Evolutionary conservation across 2,797 vertebrate genomes (phyloP).

Genomic region (Morus bassanus): DNA sequence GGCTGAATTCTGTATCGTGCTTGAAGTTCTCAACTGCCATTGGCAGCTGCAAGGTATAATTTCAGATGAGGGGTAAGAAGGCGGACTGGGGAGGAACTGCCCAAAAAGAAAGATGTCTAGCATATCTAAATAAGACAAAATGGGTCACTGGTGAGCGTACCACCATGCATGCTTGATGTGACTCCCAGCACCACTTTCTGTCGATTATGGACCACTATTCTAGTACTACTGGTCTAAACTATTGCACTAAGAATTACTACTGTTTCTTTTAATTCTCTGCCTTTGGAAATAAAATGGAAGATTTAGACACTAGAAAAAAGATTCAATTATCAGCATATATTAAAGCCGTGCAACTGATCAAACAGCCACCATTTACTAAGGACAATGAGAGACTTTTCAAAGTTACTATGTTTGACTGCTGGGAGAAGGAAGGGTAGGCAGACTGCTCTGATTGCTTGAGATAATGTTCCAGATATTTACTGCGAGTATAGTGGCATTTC

Average conservation of each 20-base stretch:
- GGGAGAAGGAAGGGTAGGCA: constrained; percentile 27
- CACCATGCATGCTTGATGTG: neutral
- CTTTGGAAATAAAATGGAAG: neutral
- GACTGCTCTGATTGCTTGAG: constrained; percentile 52
- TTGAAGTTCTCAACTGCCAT: constrained; percentile 13
- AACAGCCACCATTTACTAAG: neutral
- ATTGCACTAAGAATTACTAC: neutral
- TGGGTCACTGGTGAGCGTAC: neutral
- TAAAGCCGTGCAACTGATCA: constrained; percentile 10
- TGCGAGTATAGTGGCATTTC: constrained; percentile 41
- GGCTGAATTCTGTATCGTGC: constrained; percentile 4
- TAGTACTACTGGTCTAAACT: neutral
- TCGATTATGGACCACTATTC: neutral
- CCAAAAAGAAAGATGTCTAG: neutral
- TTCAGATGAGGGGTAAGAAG: neutral
- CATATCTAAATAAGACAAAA: neutral
- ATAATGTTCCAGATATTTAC: constrained; percentile 52
- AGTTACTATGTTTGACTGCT: constrained; percentile 26
- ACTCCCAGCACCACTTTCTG: neutral
- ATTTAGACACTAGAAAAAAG: neutral
- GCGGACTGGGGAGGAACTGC: neutral
- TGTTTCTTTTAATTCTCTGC: neutral
- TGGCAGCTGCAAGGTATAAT: constrained; percentile 34
- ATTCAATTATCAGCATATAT: neutral
- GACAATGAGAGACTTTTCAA: neutral